Conservation (phyloP, 1,140 invertebrate species). For the Eurytemora carolleeae region DNA sequence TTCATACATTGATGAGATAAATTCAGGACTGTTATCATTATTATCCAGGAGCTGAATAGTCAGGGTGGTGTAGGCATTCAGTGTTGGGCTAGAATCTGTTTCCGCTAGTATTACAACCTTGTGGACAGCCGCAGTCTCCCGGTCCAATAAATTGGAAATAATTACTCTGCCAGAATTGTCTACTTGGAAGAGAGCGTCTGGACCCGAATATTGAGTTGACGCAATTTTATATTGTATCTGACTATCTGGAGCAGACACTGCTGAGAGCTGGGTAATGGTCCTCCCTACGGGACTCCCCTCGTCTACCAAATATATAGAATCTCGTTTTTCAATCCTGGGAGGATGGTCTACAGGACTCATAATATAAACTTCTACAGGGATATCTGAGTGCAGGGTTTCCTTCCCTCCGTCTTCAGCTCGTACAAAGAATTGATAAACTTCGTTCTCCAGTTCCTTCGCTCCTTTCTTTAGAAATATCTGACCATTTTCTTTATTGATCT, state of each 20-base stretch:
- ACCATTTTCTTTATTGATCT: conserved; percentile 44
- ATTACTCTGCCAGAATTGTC: conserved; percentile 49
- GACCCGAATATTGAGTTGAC: conserved; percentile 35
- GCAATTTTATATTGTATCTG: conserved; percentile 43
- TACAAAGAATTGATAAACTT: conserved; percentile 70
- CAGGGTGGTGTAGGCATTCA: conserved; percentile 50
- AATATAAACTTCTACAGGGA: conserved; percentile 40
- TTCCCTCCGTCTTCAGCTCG: conserved; percentile 57
- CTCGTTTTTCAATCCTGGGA: conserved; percentile 14
- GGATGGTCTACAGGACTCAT: conserved; percentile 13
- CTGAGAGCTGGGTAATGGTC: neutral
- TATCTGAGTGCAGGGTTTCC: conserved; percentile 41
- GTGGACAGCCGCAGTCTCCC: conserved; percentile 48
- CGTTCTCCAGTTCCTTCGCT: conserved; percentile 37
- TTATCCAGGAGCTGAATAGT: conserved; percentile 61
- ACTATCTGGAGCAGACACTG: conserved; percentile 27
- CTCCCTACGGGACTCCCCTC: conserved; percentile 6
- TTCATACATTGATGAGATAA: conserved; percentile 59
- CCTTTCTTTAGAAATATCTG: conserved; percentile 39
- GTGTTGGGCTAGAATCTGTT: conserved; percentile 47
- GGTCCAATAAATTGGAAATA: conserved; percentile 46
- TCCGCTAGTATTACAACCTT: conserved; percentile 56
- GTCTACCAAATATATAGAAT: conserved; percentile 2
- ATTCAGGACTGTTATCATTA: conserved; percentile 70
- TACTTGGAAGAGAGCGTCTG: conserved; percentile 42